Conservation (phyloP, 2,797 vertebrate species). For the Bovichtus variegatus region DNA sequence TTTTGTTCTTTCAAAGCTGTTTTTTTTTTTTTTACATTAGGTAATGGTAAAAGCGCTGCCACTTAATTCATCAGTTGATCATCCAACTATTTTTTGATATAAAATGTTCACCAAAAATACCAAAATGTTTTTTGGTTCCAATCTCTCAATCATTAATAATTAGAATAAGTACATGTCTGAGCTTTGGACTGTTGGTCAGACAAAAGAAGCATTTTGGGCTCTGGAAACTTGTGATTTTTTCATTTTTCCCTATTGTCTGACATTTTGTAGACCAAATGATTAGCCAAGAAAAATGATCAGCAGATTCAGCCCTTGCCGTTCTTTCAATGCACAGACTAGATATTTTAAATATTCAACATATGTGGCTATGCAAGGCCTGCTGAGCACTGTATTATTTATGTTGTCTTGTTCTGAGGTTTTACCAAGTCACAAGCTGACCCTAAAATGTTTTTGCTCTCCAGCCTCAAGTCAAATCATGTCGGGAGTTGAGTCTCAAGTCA, state of each 20-base stretch:
- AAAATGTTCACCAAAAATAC: no score
- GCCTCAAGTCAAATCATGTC: background rate
- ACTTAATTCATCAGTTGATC: background rate
- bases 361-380: background rate
- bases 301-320: background rate
- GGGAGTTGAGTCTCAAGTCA: background rate
- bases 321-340: background rate
- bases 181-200: background rate
- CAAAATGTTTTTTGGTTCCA: no score
- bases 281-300: background rate
- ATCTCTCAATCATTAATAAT: background rate
- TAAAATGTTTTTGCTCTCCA: slow-evolving; percentile 1
- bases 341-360: background rate
- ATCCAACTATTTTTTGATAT: background rate
- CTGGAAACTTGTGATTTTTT: background rate
- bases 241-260: background rate
- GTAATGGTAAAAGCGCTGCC: background rate
- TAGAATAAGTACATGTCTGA: background rate
- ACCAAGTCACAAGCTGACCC: background rate
- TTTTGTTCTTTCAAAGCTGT: background rate
- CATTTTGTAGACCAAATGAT: background rate
- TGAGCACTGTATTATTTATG: background rate
- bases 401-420: background rate
- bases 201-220: background rate
- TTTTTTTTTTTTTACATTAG: background rate